These are phyloP conservation scores for Delphinus delphis DNA, from an alignment of 2,113 vertebrate genomes.

Conservation along the genomic window DNA sequence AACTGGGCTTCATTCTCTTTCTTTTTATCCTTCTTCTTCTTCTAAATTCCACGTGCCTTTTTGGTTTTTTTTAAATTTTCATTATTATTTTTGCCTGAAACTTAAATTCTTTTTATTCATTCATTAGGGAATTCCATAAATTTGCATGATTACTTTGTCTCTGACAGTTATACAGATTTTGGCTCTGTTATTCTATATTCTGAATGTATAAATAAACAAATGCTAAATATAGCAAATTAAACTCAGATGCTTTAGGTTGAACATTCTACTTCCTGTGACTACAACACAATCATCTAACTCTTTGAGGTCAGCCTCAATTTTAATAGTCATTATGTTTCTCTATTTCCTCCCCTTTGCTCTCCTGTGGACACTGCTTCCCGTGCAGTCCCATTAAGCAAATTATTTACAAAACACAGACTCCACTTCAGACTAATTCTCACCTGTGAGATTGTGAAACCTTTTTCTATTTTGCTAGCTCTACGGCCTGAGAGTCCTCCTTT, in stretches of 20 bases:
- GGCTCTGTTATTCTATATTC: background rate
- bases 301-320: background rate
- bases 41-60: background rate
- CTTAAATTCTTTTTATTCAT: background rate
- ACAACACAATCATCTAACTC: background rate
- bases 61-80: background rate
- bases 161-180: background rate
- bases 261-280: background rate
- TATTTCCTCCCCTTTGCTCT: background rate
- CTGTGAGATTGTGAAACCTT: background rate
- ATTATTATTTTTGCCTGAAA: background rate
- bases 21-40: background rate
- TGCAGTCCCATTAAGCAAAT: background rate
- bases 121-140: background rate
- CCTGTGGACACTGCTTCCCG: background rate
- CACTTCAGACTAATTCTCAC: background rate
- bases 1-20: background rate
- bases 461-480: background rate
- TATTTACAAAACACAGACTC: background rate
- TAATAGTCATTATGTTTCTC: background rate
- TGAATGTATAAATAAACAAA: conserved; percentile 5
- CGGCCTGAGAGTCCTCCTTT: background rate
- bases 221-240: conserved; percentile 23
- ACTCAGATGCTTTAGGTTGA: background rate
- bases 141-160: background rate